Evolutionary conservation across 2,113 vertebrate genomes (phyloP), one percentile per base, ranked within the genome.

Genomic region (Saccopteryx bilineata): DNA sequence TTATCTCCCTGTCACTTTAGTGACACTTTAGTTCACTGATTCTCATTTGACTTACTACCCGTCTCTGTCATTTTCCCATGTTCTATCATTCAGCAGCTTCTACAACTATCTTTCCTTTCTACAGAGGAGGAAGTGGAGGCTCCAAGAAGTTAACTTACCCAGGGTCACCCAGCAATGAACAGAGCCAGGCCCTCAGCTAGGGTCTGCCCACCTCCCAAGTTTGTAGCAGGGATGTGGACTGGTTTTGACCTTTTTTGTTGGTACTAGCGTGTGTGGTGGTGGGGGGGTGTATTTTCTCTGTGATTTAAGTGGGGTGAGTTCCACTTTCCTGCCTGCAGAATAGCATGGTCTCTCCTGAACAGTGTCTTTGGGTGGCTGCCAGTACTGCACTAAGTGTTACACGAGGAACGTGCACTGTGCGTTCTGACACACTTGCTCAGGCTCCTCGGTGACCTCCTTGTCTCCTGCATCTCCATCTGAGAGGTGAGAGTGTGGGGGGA

Each of bases 391-490:
- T 14, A 17, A 33, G 50, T 72, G 23, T 24, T 21, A 2, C 17
- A 0, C 0, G 26, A 94, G 46, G n/a, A 68, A 48, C 5, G 0
- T 1, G 9, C 18, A 1, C 17, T 2, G 0, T 14, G n/a, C 0
- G 0, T 8, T 46, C 52, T 19, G 46, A 0, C 39, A 4, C 24
- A 52, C 23, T 0, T 50, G 14, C 23, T 39, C 24, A 7, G 33
- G 24, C 69, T 76, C 68, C 61, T 76, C 66, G 8, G 69, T 75
- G 28, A n/a, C 54, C 31, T 50, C 2, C 71, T 24, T 68, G 24
- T 21, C 65, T 83, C 39, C 31, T 50, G 68, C 54, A 12, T 50
- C 91, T 89, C 80, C 39, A 24, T 9, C 10, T 60, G 82, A 83
- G 14, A 52, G 26, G 58, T 28, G 39, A 76, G 50, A 52, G 74